These are phyloP conservation scores for Halcyon chelicuti DNA, from an alignment of 2,797 vertebrate genomes.

Conservation along the genomic window DNA sequence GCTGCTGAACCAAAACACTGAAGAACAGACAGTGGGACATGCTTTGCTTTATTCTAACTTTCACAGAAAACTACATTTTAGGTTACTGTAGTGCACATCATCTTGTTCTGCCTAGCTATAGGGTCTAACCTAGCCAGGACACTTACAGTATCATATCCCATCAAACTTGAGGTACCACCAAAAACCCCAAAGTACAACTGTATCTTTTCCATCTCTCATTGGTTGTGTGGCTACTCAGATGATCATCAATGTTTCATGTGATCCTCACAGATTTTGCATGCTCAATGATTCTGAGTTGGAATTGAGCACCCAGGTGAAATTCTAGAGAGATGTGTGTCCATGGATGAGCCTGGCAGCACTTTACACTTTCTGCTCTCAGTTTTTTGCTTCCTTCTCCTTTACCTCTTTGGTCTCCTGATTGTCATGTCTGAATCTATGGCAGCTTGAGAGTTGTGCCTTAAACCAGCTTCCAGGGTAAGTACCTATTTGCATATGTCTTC, in stretches of 20 bases:
- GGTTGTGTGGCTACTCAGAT: background rate
- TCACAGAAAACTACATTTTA: background rate
- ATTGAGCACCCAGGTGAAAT: background rate
- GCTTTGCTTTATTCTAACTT: background rate
- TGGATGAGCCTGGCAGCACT: background rate
- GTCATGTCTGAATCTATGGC: background rate
- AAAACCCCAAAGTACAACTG: background rate
- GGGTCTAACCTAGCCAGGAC: background rate
- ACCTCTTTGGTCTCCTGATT: background rate
- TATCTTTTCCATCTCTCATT: background rate
- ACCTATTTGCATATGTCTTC: background rate
- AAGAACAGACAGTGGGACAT: background rate
- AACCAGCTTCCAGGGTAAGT: background rate
- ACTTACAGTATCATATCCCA: background rate
- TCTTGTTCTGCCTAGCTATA: background rate
- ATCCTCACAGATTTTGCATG: background rate
- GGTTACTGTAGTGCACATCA: background rate
- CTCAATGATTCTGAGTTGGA: background rate
- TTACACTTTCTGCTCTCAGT: background rate
- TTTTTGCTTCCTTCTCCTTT: background rate
- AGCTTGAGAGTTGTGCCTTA: background rate
- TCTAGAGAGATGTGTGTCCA: background rate
- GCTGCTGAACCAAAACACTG: background rate
- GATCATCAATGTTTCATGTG: background rate
- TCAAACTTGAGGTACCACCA: background rate